These are phyloP conservation scores for Cacoxenus indagator DNA, from an alignment of 2,888 invertebrate species.

Conservation along the genomic window DNA sequence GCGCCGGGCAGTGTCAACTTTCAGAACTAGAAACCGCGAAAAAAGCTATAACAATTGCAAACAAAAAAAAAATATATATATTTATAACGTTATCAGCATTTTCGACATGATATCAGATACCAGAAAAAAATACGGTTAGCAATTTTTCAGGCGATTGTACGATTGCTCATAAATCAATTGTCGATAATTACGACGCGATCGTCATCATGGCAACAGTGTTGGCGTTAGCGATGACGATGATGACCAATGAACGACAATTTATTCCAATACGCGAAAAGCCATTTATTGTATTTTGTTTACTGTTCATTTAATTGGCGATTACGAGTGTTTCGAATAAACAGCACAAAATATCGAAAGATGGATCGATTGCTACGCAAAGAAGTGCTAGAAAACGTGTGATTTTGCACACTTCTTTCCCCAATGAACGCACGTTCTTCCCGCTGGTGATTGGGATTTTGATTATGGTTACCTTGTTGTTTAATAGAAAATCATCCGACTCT, in stretches of 20 bases:
- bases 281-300: constrained; percentile 8
- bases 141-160: background rate
- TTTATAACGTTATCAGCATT: constrained; percentile 10
- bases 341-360: background rate
- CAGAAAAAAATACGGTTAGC: background rate
- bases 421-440: background rate
- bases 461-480: background rate
- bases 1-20: background rate
- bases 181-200: background rate
- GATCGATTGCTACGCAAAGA: background rate
- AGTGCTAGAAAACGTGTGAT: background rate
- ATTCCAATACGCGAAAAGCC: constrained; percentile 41
- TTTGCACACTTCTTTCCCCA: background rate
- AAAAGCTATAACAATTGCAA: background rate
- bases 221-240: background rate
- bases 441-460: background rate
- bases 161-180: constrained; percentile 9
- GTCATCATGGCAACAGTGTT: background rate
- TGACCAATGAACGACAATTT: constrained; percentile 44
- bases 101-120: background rate
- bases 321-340: constrained; percentile 34
- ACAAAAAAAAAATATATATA: constrained; percentile 2
- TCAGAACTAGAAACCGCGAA: background rate
- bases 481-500: background rate
- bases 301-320: no score